A percentile compares a stretch with the other conserved stretches of the same genome.
Evolutionary conservation across 2,888 invertebrate species (phyloP).

Genomic region (Nezara viridula): DNA sequence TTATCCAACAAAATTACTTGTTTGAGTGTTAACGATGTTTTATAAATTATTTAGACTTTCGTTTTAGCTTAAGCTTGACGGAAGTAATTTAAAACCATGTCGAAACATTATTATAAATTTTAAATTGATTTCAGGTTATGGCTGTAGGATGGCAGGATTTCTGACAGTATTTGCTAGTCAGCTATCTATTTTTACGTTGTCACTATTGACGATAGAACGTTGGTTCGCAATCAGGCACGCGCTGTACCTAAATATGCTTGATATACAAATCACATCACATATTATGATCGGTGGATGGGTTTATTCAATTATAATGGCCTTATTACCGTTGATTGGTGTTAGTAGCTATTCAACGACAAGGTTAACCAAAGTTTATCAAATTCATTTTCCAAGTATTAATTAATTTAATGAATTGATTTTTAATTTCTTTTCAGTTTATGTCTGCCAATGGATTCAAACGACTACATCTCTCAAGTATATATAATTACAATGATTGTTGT

Average conservation of each 20-base stretch:
- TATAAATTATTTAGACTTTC: no score
- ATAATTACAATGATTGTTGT: conserved; percentile 81
- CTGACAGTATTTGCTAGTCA: conserved; percentile 90
- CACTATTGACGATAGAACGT: conserved; percentile 87
- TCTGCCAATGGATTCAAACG: conserved; percentile 86
- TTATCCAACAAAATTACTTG: no score
- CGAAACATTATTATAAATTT: not conserved
- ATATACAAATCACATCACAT: conserved; percentile 78
- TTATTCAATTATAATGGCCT: conserved; percentile 82
- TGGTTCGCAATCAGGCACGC: conserved; percentile 89
- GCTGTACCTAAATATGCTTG: conserved; percentile 85
- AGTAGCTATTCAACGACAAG: conserved; percentile 90
- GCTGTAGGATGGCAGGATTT: conserved; percentile 90
- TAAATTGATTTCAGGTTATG: conserved; percentile 72
- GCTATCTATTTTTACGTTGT: conserved; percentile 88
- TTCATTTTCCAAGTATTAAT: not conserved
- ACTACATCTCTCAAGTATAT: conserved; percentile 79
- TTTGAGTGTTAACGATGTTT: no score
- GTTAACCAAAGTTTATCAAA: conserved; percentile 68
- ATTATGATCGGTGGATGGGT: conserved; percentile 86
- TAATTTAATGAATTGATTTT: not conserved
- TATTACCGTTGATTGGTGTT: conserved; percentile 84
- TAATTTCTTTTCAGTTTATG: conserved; percentile 77
- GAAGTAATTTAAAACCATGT: not conserved
- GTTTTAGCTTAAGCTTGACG: not conserved